These are phyloP conservation scores for Netelia inedita DNA, from an alignment of 2,888 invertebrate genomes.

Conservation along the genomic window DNA sequence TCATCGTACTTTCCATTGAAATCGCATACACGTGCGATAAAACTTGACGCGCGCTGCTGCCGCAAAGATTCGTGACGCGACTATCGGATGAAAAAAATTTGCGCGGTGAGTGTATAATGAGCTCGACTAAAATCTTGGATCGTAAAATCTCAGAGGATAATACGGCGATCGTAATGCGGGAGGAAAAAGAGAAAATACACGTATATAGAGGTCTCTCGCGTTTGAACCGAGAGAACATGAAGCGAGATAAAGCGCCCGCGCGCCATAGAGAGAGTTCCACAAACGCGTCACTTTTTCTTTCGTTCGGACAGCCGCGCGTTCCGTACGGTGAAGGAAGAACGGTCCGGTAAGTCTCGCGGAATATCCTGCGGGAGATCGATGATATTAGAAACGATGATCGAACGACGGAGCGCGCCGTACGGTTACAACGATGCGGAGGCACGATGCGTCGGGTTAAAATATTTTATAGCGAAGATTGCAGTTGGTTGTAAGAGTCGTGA, in stretches of 20 bases:
- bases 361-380: constrained; percentile 42
- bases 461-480: background rate
- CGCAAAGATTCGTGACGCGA: no score
- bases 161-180: background rate
- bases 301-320: constrained; percentile 21
- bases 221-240: background rate
- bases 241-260: constrained; percentile 54
- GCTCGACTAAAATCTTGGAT: no score
- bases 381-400: constrained; percentile 61
- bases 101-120: no score
- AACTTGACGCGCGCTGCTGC: no score
- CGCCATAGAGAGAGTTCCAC: constrained; percentile 22
- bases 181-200: constrained; percentile 17
- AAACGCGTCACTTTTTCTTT: constrained; percentile 67
- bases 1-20: background rate
- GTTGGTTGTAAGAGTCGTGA: constrained; percentile 11
- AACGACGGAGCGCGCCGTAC: background rate
- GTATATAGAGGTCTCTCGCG: no score
- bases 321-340: background rate
- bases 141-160: no score
- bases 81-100: no score
- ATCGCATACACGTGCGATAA: no score
- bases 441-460: no score
- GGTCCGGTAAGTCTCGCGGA: background rate
- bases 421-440: no score